Percentiles rank a stretch among this genome's conserved stretches.
Conservation (phyloP, 2,113 vertebrate species). For the Plecotus auritus region DNA sequence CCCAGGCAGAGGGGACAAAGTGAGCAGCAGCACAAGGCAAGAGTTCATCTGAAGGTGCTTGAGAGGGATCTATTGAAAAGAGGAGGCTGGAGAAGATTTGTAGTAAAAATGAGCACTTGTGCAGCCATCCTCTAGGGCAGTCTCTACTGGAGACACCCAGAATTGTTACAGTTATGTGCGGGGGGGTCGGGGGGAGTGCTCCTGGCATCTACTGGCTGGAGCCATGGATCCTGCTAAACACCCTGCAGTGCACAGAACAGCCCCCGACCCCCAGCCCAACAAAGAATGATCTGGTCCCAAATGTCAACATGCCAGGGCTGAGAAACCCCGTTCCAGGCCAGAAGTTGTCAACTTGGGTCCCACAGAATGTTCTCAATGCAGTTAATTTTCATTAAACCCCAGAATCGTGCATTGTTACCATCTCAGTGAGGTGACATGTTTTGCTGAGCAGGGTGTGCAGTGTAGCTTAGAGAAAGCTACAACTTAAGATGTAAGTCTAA, state of each 20-base stretch:
- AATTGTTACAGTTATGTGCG: not conserved
- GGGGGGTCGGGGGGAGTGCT: not conserved
- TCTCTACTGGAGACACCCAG: not conserved
- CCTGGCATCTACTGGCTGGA: not conserved
- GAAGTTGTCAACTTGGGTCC: not conserved
- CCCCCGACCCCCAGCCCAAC: not conserved
- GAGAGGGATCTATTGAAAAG: not conserved
- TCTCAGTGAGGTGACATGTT: not conserved
- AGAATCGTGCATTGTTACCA: not conserved
- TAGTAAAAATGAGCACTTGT: not conserved
- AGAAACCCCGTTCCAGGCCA: not conserved
- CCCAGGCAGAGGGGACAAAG: not conserved
- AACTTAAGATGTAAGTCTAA: not conserved
- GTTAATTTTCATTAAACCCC: not conserved
- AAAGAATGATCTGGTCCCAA: not conserved
- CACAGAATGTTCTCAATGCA: not conserved
- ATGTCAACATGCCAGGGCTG: not conserved
- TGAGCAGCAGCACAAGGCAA: rapidly evolving
- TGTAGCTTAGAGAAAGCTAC: not conserved
- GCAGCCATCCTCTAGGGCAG: too few relatives aligned
- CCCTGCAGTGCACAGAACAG: not conserved
- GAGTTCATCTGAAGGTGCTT: not conserved
- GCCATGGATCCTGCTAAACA: not conserved
- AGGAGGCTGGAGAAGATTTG: not conserved
- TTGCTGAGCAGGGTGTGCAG: not conserved